Conservation (phyloP, 2,113 vertebrate genomes). For the Euleptes europaea region DNA sequence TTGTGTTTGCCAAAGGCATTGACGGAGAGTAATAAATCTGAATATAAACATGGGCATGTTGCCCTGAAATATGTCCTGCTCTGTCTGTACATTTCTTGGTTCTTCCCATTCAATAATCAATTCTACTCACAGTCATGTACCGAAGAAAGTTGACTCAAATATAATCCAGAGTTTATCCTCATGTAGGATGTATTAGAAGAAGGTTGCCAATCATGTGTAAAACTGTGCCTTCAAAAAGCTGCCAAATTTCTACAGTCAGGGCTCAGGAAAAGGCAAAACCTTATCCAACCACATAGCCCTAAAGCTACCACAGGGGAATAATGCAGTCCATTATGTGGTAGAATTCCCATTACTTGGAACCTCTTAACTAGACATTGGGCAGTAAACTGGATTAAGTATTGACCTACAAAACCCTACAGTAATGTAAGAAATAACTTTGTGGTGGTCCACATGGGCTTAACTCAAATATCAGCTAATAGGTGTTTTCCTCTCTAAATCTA, state of each 20-base stretch:
- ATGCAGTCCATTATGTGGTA: conserved; percentile 1
- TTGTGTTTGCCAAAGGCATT: neutral
- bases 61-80: neutral
- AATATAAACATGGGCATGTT: neutral
- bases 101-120: neutral
- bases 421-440: conserved; percentile 22
- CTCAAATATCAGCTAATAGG: conserved; percentile 16
- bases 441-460: neutral
- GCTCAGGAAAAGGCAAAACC: conserved; percentile 7
- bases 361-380: conserved; percentile 14
- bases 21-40: neutral
- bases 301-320: conserved; percentile 14
- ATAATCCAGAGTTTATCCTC: neutral
- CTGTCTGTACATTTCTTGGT: neutral
- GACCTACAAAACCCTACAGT: neutral
- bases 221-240: neutral
- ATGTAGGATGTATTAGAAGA: neutral
- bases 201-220: conserved; percentile 12
- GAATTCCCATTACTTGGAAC: conserved; percentile 15
- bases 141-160: neutral
- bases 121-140: neutral
- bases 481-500: conserved; percentile 21
- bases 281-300: conserved; percentile 7
- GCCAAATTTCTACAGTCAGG: conserved; percentile 3
- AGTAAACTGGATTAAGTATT: conserved; percentile 5